These are phyloP conservation scores for Drosophila sordidula DNA, from an alignment of 2,888 invertebrate genomes.

Conservation along the genomic window DNA sequence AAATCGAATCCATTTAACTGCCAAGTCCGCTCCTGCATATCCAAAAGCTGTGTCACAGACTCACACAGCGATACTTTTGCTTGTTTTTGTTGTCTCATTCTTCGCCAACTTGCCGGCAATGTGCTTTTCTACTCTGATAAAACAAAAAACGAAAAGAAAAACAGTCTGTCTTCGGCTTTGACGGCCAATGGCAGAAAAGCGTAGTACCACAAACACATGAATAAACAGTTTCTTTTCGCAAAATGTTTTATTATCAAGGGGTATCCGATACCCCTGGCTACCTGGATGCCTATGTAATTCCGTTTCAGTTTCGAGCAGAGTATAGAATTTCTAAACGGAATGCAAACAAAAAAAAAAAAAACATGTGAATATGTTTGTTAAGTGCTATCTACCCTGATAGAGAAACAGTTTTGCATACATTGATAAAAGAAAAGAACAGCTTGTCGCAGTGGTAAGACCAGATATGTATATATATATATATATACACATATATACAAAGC, in stretches of 20 bases:
- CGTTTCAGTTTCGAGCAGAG: slow-evolving; percentile 2
- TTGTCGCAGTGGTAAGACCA: too few relatives aligned
- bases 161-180: slow-evolving; percentile 12
- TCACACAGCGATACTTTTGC: slow-evolving; percentile 15
- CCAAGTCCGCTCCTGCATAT: slow-evolving; percentile 31
- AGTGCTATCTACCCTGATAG: not conserved
- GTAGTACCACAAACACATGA: slow-evolving; percentile 7
- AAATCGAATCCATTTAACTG: not conserved
- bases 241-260: slow-evolving; percentile 16
- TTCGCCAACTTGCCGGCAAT: slow-evolving; percentile 38
- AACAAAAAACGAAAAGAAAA: slow-evolving; percentile 1
- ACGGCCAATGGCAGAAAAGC: slow-evolving; percentile 25
- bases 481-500: slow-evolving; percentile 11
- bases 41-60: slow-evolving; percentile 1
- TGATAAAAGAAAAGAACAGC: not conserved
- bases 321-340: slow-evolving; percentile 22
- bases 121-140: slow-evolving; percentile 26
- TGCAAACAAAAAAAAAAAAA: slow-evolving; percentile 22
- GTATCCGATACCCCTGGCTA: slow-evolving; percentile 11
- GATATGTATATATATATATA: not conserved
- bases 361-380: slow-evolving; percentile 3
- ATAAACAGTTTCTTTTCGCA: not conserved
- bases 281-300: not conserved
- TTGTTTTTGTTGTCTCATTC: slow-evolving; percentile 31
- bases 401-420: slow-evolving; percentile 13